Percentiles rank a stretch among this genome's conserved stretches.
These are phyloP conservation scores for Parambassis ranga DNA, from an alignment of 2,797 vertebrate species.

Conservation along the genomic window DNA sequence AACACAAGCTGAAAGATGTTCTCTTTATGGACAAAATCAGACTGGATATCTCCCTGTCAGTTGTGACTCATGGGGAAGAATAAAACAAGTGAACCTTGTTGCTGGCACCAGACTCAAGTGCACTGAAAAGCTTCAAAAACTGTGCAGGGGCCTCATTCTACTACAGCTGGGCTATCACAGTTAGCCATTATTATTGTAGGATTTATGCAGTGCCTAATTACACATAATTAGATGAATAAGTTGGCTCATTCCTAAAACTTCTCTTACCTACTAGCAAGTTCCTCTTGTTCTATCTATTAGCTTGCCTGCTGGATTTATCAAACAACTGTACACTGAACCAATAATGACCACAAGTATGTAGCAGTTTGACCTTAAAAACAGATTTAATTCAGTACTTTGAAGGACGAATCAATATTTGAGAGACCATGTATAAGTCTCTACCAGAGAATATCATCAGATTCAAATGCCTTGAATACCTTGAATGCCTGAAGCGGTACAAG, in stretches of 20 bases:
- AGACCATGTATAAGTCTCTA: conserved; percentile 9
- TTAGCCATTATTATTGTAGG: conserved; percentile 51
- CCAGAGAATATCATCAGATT: not conserved
- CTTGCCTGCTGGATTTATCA: conserved; percentile 4
- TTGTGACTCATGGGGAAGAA: not conserved
- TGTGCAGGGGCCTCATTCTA: conserved; percentile 19
- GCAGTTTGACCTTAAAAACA: conserved; percentile 28
- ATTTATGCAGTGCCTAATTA: conserved; percentile 64
- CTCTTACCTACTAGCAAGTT: conserved; percentile 22
- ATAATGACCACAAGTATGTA: conserved; percentile 1
- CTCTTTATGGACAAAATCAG: conserved; percentile 3
- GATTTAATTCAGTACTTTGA: conserved; percentile 7
- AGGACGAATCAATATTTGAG: conserved; percentile 36
- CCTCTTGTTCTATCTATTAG: not conserved
- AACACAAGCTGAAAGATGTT: conserved; percentile 10
- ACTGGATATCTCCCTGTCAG: conserved; percentile 12
- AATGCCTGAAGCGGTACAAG: conserved; percentile 24
- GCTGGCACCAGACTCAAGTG: not conserved
- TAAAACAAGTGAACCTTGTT: not conserved
- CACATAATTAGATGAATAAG: conserved; percentile 56
- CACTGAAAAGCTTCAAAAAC: conserved; percentile 21
- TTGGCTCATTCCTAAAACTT: conserved; percentile 53
- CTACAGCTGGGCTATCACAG: conserved; percentile 48
- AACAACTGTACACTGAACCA: not conserved
- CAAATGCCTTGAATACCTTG: not conserved